Conservation (phyloP, 2,113 vertebrate species). For the Dolichotis patagonum region DNA sequence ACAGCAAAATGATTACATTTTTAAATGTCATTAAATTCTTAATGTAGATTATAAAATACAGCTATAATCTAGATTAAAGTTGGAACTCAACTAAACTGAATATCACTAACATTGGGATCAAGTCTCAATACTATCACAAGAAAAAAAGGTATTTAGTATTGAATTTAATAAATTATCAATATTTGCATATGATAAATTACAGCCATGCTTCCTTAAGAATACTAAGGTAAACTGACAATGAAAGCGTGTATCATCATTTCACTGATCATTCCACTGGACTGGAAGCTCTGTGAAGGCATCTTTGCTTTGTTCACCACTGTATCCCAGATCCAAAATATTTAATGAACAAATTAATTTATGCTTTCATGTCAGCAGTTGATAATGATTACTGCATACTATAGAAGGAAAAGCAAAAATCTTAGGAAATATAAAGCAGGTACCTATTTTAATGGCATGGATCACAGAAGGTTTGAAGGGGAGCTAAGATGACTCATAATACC, state of each 20-base stretch:
- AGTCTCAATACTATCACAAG: conserved; percentile 4
- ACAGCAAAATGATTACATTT: too few relatives aligned
- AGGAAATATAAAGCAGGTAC: background rate
- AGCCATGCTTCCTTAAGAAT: background rate
- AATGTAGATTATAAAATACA: conserved; percentile 35
- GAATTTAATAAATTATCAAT: too few relatives aligned
- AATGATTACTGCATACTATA: background rate
- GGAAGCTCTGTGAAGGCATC: background rate
- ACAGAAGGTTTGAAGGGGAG: background rate
- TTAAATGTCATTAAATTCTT: background rate
- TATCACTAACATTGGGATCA: background rate
- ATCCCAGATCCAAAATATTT: background rate
- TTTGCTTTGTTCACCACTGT: background rate
- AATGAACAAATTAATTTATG: background rate
- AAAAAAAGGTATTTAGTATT: background rate
- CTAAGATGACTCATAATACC: background rate
- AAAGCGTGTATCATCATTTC: background rate
- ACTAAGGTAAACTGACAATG: background rate
- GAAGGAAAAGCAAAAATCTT: conserved; percentile 23
- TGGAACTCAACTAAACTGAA: conserved; percentile 3
- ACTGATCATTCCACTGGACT: background rate
- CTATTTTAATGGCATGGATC: background rate
- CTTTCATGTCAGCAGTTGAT: conserved; percentile 32
- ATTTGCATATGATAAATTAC: background rate
- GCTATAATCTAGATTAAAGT: conserved; percentile 2